phyloP scores from a whole-genome alignment of 1,140 invertebrate species.

The Pararge aegeria region DNA sequence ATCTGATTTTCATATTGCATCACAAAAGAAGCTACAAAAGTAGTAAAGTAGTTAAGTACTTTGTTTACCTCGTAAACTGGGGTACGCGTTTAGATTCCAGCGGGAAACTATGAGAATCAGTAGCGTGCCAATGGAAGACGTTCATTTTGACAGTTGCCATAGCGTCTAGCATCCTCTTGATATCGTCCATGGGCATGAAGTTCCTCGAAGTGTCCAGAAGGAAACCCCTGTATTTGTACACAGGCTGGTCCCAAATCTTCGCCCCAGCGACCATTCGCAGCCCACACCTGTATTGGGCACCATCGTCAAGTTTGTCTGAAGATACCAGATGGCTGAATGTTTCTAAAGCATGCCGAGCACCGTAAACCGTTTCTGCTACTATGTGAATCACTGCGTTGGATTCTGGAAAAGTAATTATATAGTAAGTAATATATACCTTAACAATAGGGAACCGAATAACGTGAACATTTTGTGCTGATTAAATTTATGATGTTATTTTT shows the following conservation, averaged over 20 bases:
- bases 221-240: slow-evolving; percentile 86
- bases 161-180: slow-evolving; percentile 87
- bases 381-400: slow-evolving; percentile 81
- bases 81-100: slow-evolving; percentile 86
- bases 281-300: slow-evolving; percentile 40
- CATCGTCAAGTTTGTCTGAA: slow-evolving; percentile 50
- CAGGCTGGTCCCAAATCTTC: slow-evolving; percentile 85
- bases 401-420: slow-evolving; percentile 50
- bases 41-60: not conserved
- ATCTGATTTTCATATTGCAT: too few relatives aligned
- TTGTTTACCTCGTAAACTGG: slow-evolving; percentile 83
- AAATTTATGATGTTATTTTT: too few relatives aligned
- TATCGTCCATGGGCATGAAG: slow-evolving; percentile 83
- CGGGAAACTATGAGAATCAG: slow-evolving; percentile 92
- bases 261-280: slow-evolving; percentile 57
- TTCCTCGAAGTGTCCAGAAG: slow-evolving; percentile 89
- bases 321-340: slow-evolving; percentile 86
- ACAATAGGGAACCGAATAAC: too few relatives aligned
- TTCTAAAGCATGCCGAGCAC: slow-evolving; percentile 88
- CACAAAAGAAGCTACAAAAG: too few relatives aligned
- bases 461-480: too few relatives aligned
- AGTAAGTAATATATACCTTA: too few relatives aligned
- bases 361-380: slow-evolving; percentile 84
- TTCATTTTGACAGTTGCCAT: slow-evolving; percentile 93
- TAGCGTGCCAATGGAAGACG: slow-evolving; percentile 92